phyloP scores from a whole-genome alignment of 2,888 invertebrate species.

The Lordiphosa andalusiaca region DNA sequence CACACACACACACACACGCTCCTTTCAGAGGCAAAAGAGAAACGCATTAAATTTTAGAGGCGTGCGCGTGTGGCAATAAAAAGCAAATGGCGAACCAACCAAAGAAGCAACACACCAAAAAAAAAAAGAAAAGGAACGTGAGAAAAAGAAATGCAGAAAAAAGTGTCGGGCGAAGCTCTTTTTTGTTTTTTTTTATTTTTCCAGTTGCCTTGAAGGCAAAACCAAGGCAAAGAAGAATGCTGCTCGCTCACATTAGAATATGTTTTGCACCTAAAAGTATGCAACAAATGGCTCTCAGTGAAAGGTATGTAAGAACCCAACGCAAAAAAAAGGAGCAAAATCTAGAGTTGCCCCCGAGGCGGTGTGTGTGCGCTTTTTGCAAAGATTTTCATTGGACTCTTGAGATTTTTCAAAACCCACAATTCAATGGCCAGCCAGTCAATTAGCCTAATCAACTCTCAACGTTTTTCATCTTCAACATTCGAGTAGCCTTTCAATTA shows the following conservation, averaged over 20 bases:
- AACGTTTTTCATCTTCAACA: not conserved
- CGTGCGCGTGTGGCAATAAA: constrained; percentile 41
- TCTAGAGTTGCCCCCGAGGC: constrained; percentile 2
- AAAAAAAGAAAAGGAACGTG: constrained; percentile 6
- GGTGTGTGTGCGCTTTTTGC: not conserved
- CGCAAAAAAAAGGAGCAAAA: constrained; percentile 3
- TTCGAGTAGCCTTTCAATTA: constrained; percentile 56
- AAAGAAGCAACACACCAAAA: not conserved
- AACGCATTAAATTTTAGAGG: constrained; percentile 42
- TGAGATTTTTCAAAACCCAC: too few relatives aligned
- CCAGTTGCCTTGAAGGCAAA: not conserved
- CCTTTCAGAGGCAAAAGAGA: constrained; percentile 4
- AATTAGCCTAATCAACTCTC: constrained; percentile 44
- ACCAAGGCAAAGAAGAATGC: not conserved
- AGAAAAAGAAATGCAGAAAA: constrained; percentile 8
- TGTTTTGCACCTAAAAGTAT: constrained; percentile 13
- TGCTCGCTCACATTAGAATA: constrained; percentile 10
- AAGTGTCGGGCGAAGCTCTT: constrained; percentile 4
- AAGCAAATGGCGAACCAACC: constrained; percentile 33
- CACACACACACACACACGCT: constrained; percentile 7
- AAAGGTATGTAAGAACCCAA: not conserved
- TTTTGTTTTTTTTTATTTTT: not conserved
- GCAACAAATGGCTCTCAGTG: constrained; percentile 7
- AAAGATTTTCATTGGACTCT: constrained; percentile 3
- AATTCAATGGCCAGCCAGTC: not conserved